Evolutionary conservation across 2,888 invertebrate genomes (phyloP).

Genomic region (Seladonia tumulorum): DNA sequence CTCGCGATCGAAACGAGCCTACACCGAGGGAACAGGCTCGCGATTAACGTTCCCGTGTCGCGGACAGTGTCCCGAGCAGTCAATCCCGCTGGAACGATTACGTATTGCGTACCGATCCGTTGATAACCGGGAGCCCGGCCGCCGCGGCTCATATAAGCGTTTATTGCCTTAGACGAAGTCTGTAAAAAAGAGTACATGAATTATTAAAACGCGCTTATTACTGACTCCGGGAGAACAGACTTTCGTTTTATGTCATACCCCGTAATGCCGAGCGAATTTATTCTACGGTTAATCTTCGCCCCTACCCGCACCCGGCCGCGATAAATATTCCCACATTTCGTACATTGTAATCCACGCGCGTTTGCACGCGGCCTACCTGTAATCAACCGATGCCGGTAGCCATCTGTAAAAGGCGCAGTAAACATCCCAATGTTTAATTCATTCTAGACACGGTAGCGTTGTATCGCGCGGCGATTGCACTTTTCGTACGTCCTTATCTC

Average conservation of each 20-base stretch:
- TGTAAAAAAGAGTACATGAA: slow-evolving; percentile 36
- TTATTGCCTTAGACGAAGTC: slow-evolving; percentile 29
- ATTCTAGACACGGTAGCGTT: neutral
- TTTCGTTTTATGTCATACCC: slow-evolving; percentile 19
- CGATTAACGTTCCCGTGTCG: neutral
- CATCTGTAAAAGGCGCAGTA: neutral
- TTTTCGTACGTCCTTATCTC: neutral
- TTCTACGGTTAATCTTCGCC: slow-evolving; percentile 2
- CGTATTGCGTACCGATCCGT: neutral
- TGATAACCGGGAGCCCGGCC: slow-evolving; percentile 1
- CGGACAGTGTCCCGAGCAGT: neutral
- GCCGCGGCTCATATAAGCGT: slow-evolving; percentile 16
- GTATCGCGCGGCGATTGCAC: neutral
- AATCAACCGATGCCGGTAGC: neutral
- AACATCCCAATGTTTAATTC: neutral
- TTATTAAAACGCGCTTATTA: slow-evolving; percentile 40
- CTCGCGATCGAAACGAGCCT: neutral
- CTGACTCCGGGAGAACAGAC: neutral
- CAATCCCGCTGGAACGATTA: slow-evolving; percentile 27
- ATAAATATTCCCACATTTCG: slow-evolving; percentile 4
- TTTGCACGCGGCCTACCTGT: neutral
- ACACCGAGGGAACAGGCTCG: neutral
- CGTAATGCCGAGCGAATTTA: slow-evolving; percentile 28
- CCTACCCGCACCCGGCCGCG: neutral
- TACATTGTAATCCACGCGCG: slow-evolving; percentile 3